phyloP scores from a whole-genome alignment of 2,797 vertebrate species.

The Syndactyla subalaris region DNA sequence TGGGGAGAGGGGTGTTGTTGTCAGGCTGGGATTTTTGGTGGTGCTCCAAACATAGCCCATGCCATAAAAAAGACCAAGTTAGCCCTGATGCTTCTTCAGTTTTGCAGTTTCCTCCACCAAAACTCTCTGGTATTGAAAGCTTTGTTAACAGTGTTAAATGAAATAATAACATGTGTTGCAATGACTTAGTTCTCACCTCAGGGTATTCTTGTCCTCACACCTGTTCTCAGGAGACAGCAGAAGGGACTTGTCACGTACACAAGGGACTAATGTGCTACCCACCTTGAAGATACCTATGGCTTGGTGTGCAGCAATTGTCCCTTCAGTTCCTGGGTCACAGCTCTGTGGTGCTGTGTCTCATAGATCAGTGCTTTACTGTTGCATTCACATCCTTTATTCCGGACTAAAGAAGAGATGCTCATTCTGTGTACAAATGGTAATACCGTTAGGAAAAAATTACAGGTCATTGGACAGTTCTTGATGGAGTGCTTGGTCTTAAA shows the following conservation, averaged over 20 bases:
- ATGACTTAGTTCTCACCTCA: not conserved
- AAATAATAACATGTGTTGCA: not conserved
- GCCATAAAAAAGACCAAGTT: not conserved
- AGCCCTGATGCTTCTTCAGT: not conserved
- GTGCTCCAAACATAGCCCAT: not conserved
- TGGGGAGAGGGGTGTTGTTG: accelerated
- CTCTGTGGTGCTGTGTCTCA: not conserved
- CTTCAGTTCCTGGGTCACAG: not conserved
- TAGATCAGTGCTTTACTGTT: not conserved
- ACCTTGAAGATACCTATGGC: not conserved
- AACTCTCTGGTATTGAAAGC: not conserved
- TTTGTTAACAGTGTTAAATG: not conserved
- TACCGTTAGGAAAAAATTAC: not conserved
- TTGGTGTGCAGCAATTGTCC: not conserved
- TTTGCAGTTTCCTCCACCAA: not conserved
- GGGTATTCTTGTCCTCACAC: not conserved
- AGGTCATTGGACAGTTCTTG: not conserved
- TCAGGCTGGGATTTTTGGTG: not conserved
- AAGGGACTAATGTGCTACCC: accelerated
- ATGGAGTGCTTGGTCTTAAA: not conserved
- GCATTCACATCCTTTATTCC: not conserved
- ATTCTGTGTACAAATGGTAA: not conserved
- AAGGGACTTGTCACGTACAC: not conserved
- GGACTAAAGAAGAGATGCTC: not conserved
- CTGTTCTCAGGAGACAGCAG: not conserved